Evolutionary conservation across 2,113 vertebrate genomes (phyloP).

Genomic region (Saguinus midas): DNA sequence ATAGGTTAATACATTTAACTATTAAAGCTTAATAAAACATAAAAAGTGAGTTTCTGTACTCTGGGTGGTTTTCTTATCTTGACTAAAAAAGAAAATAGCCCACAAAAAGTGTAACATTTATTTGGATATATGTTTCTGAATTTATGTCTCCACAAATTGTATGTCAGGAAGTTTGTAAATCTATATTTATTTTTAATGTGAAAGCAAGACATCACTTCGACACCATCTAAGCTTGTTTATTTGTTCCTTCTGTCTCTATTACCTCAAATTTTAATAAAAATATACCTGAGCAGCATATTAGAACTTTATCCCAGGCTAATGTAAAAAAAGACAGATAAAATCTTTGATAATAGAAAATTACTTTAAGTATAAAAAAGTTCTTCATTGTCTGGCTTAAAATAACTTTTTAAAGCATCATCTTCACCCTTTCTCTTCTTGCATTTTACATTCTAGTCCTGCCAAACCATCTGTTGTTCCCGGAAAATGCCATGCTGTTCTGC

Average conservation of each 20-base stretch:
- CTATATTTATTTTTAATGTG: no score
- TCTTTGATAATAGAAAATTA: neutral
- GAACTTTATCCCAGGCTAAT: neutral
- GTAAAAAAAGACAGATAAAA: neutral
- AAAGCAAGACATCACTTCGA: neutral
- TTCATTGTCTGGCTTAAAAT: conserved; percentile 42
- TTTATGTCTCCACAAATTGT: no score
- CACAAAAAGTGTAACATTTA: neutral
- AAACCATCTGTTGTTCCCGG: conserved; percentile 47
- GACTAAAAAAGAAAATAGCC: neutral
- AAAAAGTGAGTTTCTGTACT: neutral
- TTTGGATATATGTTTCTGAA: no score
- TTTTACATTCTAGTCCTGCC: neutral
- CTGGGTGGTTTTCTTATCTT: neutral
- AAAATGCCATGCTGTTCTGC: neutral
- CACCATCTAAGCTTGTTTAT: neutral
- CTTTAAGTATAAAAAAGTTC: conserved; percentile 23
- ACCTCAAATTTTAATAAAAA: neutral
- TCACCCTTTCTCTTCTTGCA: neutral
- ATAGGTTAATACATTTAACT: neutral
- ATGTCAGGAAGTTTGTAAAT: no score
- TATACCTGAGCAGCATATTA: neutral
- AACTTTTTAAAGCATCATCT: neutral
- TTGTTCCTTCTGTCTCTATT: neutral
- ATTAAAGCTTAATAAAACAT: neutral